Base-by-base conservation (phyloP, 2,888 invertebrate genomes). In the Epicampocera succincta region DNA sequence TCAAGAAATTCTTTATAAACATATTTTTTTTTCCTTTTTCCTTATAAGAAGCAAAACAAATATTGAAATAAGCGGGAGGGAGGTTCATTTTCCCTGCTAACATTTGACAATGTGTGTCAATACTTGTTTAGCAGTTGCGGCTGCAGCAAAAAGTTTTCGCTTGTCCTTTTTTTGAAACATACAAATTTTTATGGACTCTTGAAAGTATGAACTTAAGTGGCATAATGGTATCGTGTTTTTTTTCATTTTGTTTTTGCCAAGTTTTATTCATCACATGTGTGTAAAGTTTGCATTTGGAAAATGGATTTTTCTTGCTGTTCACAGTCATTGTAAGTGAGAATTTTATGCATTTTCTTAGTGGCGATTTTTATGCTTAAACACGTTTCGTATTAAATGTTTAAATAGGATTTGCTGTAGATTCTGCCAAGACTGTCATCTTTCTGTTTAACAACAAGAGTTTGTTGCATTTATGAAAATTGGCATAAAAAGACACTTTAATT, bases 301-400 rank as follows among this genome's bases (percentile, higher is more conserved):
- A 46, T 52, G 21, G 33, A 29, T 60, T 60, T 69, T 65, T 50
- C 48, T 50, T 69, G 38, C 52, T 60, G 40, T n/a, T 69, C 42
- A 9, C 60, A 11, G 17, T 11, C 44, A 29, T 5, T 38, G 68
- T 17, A 52, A 66, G 48, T 69, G 71, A 50, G 44, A 46, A 81
- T 75, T 83, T 84, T 83, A 84, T 84, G 84, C 88, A 89, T 87
- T 88, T 89, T 87, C 89, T 89, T 89, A 89, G 89, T 88, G 89
- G 86, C 85, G 86, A 88, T 88, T 89, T 88, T 89, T 89, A 89
- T 89, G 88, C 89, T 85, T 82, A 87, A 87, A 89, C 89, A 89
- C 89, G 89, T 89, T 89, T 89, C 88, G 88, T 88, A 89, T 89
- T 89, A 89, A 88, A 87, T 76, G 48, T 74, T 5, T 29, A 73